A percentile compares a stretch with the other conserved stretches of the same genome.
These are phyloP conservation scores for Campylomormyrus numenius DNA, from an alignment of 2,113 vertebrate species.

Conservation along the genomic window DNA sequence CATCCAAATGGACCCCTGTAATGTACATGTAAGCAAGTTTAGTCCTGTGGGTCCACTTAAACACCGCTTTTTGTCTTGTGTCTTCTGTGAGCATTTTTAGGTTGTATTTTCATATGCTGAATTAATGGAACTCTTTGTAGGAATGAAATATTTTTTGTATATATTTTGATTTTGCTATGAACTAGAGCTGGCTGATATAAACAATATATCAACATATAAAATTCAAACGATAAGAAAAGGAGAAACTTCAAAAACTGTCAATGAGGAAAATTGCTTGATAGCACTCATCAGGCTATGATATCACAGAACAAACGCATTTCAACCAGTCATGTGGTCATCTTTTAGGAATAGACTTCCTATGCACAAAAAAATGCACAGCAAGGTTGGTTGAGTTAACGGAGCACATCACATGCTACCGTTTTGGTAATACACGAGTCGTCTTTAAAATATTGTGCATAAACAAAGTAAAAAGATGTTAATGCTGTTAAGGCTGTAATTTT, in stretches of 20 bases:
- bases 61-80: conserved; percentile 25
- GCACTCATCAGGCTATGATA: neutral
- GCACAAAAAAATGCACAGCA: neutral
- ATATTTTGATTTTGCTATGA: neutral
- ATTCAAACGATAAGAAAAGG: neutral
- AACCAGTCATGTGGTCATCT: neutral
- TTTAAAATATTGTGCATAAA: neutral
- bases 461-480: neutral
- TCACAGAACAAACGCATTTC: neutral
- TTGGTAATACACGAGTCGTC: neutral
- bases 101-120: conserved; percentile 31
- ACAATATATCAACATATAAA: neutral
- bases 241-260: neutral
- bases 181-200: neutral
- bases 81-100: conserved; percentile 33
- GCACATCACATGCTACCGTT: neutral
- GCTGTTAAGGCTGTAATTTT: neutral
- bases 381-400: neutral
- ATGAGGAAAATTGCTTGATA: neutral
- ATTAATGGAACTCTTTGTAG: conserved; percentile 32
- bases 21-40: conserved; percentile 50
- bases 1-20: conserved; percentile 51
- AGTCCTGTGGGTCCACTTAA: conserved; percentile 27
- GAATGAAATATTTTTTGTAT: conserved; percentile 24
- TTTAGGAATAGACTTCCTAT: neutral